Evolutionary conservation across 1,140 invertebrate species (phyloP).

Genomic region (Drosophila teissieri): DNA sequence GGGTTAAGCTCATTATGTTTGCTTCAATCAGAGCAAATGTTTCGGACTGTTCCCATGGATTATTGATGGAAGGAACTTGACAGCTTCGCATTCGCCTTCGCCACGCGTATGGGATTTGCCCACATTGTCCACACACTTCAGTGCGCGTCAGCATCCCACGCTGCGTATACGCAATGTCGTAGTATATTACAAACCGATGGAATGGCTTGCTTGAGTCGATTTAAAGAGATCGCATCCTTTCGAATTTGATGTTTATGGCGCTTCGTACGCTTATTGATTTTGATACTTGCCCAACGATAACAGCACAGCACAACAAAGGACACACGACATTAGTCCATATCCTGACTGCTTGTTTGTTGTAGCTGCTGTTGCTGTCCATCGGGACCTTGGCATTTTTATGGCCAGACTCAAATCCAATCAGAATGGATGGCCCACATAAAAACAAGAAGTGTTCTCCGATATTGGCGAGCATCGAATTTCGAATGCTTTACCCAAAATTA

Average conservation of each 20-base stretch:
- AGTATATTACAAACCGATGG: constrained; percentile 16
- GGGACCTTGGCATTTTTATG: constrained; percentile 51
- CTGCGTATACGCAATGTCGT: constrained; percentile 46
- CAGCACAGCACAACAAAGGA: constrained; percentile 30
- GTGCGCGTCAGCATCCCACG: constrained; percentile 2
- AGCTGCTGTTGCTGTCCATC: constrained; percentile 15
- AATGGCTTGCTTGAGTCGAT: constrained; percentile 1
- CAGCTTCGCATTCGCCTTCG: constrained; percentile 12
- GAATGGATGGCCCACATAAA: constrained; percentile 71
- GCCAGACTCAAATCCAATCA: constrained; percentile 71
- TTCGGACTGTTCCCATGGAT: constrained; percentile 33
- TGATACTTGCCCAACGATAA: constrained; percentile 60
- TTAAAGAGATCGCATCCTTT: constrained; percentile 54
- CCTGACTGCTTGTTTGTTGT: neutral
- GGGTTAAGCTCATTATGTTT: constrained; percentile 73
- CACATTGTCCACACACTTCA: constrained; percentile 31
- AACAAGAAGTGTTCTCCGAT: constrained; percentile 42
- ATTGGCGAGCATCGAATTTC: neutral
- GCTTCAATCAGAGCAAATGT: constrained; percentile 63
- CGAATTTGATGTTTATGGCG: constrained; percentile 67
- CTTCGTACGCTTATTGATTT: constrained; percentile 79
- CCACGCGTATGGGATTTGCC: constrained; percentile 16
- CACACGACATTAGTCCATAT: constrained; percentile 50
- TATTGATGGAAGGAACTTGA: constrained; percentile 34
- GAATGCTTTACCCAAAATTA: constrained; percentile 10